Evolutionary conservation across 2,113 vertebrate genomes (phyloP), one percentile per base, ranked within the genome.

Genomic region (Bettongia penicillata): DNA sequence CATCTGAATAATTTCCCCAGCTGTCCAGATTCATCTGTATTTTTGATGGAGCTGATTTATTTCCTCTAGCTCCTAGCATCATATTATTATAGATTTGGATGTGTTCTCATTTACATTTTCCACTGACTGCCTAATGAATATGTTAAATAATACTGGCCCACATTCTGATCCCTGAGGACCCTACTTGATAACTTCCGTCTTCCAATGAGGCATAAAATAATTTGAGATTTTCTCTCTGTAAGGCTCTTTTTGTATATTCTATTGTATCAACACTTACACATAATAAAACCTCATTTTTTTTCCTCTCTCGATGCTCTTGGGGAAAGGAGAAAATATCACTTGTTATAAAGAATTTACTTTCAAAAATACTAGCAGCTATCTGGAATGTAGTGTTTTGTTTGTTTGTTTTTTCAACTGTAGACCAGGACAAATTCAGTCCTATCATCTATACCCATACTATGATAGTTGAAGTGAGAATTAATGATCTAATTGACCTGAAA

Each of bases 21-120:
- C 94, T 97, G 94, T 97, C 91, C 93, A 94, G 43, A 95, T 94
- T 43, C 91, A 96, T 96, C 84, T 91, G 77, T 95, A 96, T 55
- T 96, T 97, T 97, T 96, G 57, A 98, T 97, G 91, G 93, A 97
- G 93, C 50, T 95, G 91, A 97, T 97, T 96, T 98, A 94, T 96
- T 96, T 92, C 95, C 51, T 92, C 55, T 96, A 49, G 55, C 24
- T 96, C 94, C 89, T 94, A 95, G 61, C 91, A 96, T 94, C 93
- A 96, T 95, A 93, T 94, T 96, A 95, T 95, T 97, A 93, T 14
- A 94, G 53, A 94, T 94, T 96, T 92, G 61, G 48, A 92, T 94
- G 53, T 92, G 1, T 0, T 53, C 53, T 95, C 22, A 0, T 97
- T 98, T 97, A 91, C 50, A 94, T 96, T 95, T 98, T 95, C 84